These are phyloP conservation scores for Amphibalanus amphitrite DNA, from an alignment of 1,140 invertebrate genomes.

Conservation along the genomic window DNA sequence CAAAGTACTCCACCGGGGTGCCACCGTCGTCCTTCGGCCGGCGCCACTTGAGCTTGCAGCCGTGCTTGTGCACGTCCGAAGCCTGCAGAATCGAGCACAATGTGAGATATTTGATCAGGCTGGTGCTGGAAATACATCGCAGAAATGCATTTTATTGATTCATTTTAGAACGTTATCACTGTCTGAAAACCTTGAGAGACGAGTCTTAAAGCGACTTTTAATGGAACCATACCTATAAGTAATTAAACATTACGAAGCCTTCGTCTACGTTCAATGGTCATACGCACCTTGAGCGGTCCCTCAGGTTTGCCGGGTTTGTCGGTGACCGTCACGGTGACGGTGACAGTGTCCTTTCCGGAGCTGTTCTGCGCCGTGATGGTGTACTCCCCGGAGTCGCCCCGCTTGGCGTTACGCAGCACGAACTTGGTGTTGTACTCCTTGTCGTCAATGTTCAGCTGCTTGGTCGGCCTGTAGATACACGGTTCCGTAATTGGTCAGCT, in stretches of 20 bases:
- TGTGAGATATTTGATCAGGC: no score
- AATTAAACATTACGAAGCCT: no score
- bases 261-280: no score
- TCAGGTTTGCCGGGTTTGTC: constrained; percentile 73
- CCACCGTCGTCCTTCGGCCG: constrained; percentile 71
- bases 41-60: constrained; percentile 88
- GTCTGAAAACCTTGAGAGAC: no score
- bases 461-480: constrained; percentile 25
- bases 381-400: constrained; percentile 74
- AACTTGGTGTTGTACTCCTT: constrained; percentile 76
- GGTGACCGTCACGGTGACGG: constrained; percentile 76
- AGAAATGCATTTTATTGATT: no score
- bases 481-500: constrained; percentile 8
- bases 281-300: constrained; percentile 51
- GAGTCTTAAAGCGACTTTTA: no score
- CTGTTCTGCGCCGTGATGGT: constrained; percentile 66
- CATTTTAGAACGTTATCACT: no score
- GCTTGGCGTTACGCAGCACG: constrained; percentile 53
- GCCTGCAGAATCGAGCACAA: constrained; percentile 44
- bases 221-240: no score
- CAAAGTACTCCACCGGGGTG: constrained; percentile 32
- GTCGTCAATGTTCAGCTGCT: constrained; percentile 57
- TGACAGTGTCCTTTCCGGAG: constrained; percentile 71
- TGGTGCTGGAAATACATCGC: no score
- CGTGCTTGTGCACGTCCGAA: constrained; percentile 77